A percentile compares a stretch with the other conserved stretches of the same genome.
phyloP scores from a whole-genome alignment of 2,888 invertebrate species.

The Coleophora deauratella region DNA sequence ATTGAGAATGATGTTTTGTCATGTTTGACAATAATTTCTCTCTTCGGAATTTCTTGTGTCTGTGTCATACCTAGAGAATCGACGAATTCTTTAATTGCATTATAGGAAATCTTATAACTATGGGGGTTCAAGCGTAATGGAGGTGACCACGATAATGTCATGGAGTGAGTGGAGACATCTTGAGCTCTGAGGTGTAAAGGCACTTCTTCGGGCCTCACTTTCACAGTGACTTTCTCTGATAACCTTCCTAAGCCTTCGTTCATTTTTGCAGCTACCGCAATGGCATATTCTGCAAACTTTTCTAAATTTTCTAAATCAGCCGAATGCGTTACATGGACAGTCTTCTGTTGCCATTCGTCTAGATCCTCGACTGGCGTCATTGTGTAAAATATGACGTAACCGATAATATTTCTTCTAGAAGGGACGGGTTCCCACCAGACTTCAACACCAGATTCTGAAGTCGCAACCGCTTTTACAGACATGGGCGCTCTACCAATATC shows the following conservation, averaged over 20 bases:
- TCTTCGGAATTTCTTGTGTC: constrained; percentile 84
- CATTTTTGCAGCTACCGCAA: constrained; percentile 90
- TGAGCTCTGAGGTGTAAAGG: constrained; percentile 90
- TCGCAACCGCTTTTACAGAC: constrained; percentile 94
- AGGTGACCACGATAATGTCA: constrained; percentile 93
- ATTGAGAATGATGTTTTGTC: constrained; percentile 83
- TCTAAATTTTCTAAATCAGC: constrained; percentile 92
- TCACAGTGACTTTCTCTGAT: constrained; percentile 91
- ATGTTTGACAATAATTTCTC: constrained; percentile 82
- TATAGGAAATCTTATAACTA: constrained; percentile 92
- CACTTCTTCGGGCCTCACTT: constrained; percentile 94
- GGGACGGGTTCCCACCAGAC: constrained; percentile 96
- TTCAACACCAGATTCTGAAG: constrained; percentile 93
- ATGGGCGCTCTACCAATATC: constrained; percentile 95
- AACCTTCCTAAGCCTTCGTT: constrained; percentile 87
- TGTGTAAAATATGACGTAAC: constrained; percentile 93
- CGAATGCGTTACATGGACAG: constrained; percentile 89
- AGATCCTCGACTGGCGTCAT: constrained; percentile 95
- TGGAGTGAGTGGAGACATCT: constrained; percentile 93
- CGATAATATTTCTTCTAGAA: constrained; percentile 85
- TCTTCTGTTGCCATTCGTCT: constrained; percentile 92
- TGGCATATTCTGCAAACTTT: constrained; percentile 92
- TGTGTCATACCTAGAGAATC: constrained; percentile 95
- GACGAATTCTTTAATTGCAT: constrained; percentile 94
- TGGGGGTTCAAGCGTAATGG: constrained; percentile 91